Evolutionary conservation across 1,140 invertebrate species (phyloP).

Genomic region (Magallana angulata): DNA sequence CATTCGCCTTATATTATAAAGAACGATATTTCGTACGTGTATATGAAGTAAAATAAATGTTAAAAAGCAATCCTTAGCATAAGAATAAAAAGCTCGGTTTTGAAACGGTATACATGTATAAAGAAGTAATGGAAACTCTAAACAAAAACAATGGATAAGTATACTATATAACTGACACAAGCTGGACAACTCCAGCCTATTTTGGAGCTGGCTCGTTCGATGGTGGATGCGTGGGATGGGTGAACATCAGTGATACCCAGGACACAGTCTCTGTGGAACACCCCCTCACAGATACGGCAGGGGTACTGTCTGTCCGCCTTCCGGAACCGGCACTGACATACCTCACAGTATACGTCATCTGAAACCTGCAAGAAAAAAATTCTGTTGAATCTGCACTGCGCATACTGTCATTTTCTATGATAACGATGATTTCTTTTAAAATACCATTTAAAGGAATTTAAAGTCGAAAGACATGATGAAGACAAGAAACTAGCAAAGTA

Average conservation of each 20-base stretch:
- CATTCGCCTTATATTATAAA: no score
- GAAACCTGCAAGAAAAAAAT: not conserved
- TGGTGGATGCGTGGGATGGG: not conserved
- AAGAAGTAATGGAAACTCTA: not conserved
- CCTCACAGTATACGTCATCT: slow-evolving; percentile 9
- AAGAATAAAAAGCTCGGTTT: no score
- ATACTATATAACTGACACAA: not conserved
- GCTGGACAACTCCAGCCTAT: slow-evolving; percentile 15
- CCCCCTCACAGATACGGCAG: not conserved
- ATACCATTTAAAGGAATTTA: no score
- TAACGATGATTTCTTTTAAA: no score
- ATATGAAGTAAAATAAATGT: no score
- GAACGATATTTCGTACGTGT: no score
- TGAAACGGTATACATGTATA: no score
- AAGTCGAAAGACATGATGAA: no score
- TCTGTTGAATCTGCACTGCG: no score
- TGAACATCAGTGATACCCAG: not conserved
- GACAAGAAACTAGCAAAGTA: no score
- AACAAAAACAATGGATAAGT: not conserved
- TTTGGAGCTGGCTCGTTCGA: not conserved
- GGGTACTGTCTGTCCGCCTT: not conserved
- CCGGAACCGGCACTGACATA: not conserved
- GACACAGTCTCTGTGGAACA: not conserved
- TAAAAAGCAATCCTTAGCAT: no score
- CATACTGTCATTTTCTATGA: no score